Percentiles rank a stretch among this genome's conserved stretches.
Evolutionary conservation across 2,113 vertebrate species (phyloP).

Genomic region (Trochalopteron elliotii): DNA sequence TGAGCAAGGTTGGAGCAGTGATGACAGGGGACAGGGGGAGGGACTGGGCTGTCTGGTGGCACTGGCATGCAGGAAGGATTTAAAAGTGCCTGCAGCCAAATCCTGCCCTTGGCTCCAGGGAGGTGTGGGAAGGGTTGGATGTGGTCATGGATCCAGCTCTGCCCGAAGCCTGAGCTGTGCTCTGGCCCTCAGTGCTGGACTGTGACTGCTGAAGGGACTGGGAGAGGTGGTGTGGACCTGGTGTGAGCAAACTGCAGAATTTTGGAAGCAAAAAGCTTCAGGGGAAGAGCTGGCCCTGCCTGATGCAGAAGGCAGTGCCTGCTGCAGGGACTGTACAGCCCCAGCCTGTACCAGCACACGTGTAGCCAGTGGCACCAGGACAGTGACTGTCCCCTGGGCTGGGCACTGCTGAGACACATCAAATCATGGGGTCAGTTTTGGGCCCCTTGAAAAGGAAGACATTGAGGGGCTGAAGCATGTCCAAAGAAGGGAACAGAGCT

Average conservation of each 20-base stretch:
- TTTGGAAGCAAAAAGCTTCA: not conserved
- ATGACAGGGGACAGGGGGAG: not conserved
- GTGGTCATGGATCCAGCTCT: not conserved
- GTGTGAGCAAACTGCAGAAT: not conserved
- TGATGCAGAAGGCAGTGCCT: not conserved
- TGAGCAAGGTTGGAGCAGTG: not conserved
- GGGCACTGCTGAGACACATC: not conserved
- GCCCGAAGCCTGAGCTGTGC: not conserved
- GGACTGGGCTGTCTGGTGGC: not conserved
- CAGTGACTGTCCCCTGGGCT: not conserved
- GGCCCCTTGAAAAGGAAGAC: not conserved
- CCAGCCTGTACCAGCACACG: not conserved
- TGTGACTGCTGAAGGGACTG: not conserved
- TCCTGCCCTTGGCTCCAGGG: not conserved
- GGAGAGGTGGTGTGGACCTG: not conserved
- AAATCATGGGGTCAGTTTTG: not conserved
- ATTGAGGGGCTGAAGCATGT: not conserved
- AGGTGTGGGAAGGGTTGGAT: not conserved
- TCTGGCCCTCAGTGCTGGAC: accelerated
- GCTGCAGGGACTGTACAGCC: not conserved
- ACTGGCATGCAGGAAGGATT: not conserved
- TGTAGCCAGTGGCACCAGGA: not conserved
- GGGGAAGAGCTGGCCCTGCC: not conserved
- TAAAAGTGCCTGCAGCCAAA: accelerated
- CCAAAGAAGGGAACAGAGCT: not conserved